phyloP scores from a whole-genome alignment of 2,797 vertebrate species.

The Staurois parvus region DNA sequence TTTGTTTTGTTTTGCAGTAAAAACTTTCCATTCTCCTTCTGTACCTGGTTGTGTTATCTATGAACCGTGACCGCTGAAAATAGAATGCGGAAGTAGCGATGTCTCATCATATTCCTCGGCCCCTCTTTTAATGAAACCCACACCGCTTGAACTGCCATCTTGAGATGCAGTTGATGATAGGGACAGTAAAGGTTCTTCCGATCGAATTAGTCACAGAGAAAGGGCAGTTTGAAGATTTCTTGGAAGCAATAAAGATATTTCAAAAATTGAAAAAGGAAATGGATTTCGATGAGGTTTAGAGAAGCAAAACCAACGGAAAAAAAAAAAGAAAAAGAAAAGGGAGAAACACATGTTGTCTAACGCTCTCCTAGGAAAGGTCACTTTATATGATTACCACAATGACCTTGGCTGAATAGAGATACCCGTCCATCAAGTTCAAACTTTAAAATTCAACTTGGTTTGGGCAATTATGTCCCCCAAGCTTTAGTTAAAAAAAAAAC shows the following conservation, averaged over 20 bases:
- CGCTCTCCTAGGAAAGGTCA: background rate
- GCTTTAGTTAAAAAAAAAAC: too few relatives aligned
- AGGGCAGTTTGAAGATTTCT: slow-evolving; percentile 24
- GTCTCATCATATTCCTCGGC: background rate
- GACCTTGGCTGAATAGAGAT: too few relatives aligned
- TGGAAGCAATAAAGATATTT: background rate
- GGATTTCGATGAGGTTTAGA: background rate
- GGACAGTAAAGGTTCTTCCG: slow-evolving; percentile 33
- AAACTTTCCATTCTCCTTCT: background rate
- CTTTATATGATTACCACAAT: too few relatives aligned
- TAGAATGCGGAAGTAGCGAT: slow-evolving; percentile 23
- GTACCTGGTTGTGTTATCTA: slow-evolving; percentile 20
- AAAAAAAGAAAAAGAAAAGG: background rate
- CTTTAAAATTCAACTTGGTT: too few relatives aligned
- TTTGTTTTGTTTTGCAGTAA: background rate
- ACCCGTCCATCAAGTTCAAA: too few relatives aligned
- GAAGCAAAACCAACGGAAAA: background rate
- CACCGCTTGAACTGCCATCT: slow-evolving; percentile 7
- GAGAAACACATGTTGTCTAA: background rate
- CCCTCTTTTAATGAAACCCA: slow-evolving; percentile 51
- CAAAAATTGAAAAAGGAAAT: background rate
- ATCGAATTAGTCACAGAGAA: slow-evolving; percentile 47
- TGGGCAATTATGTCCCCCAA: too few relatives aligned
- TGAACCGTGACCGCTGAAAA: slow-evolving; percentile 39
- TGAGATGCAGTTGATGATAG: slow-evolving; percentile 37